These are phyloP conservation scores for Anguilla pacifica DNA, from an alignment of 2,797 vertebrate species.

Conservation along the genomic window DNA sequence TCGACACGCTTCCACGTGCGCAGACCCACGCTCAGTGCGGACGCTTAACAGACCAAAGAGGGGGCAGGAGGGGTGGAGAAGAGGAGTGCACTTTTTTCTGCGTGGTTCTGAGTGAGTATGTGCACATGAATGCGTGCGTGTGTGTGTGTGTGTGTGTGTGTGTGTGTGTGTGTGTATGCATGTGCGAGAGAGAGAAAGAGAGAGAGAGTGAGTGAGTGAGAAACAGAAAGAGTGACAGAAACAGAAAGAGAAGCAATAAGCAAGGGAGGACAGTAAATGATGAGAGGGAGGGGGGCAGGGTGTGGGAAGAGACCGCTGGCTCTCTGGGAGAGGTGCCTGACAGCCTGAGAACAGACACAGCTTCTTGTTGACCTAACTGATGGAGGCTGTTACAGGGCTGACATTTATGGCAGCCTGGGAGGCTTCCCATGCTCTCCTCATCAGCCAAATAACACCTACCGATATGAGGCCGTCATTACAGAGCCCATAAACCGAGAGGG, in stretches of 20 bases:
- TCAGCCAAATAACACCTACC: neutral
- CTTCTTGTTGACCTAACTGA: conserved; percentile 48
- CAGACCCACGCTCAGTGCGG: too few relatives aligned
- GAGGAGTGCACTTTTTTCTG: neutral
- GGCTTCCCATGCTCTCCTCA: neutral
- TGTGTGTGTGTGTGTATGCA: neutral
- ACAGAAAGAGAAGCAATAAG: neutral
- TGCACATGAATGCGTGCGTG: neutral
- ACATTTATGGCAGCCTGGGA: conserved; percentile 27
- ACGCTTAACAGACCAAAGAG: neutral
- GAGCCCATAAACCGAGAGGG: neutral
- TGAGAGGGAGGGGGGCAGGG: conserved; percentile 25
- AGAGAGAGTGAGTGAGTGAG: neutral
- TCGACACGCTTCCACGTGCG: neutral
- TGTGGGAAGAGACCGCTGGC: conserved; percentile 50
- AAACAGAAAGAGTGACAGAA: neutral
- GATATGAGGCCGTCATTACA: neutral
- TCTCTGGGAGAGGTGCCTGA: conserved; percentile 29
- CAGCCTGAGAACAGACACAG: conserved; percentile 50
- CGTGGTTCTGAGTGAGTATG: neutral
- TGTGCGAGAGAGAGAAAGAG: neutral
- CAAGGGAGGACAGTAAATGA: conserved; percentile 14
- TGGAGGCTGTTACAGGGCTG: conserved; percentile 29
- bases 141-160: neutral
- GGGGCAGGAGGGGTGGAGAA: neutral